A percentile compares a stretch with the other conserved stretches of the same genome.
These are phyloP conservation scores for Toxotes jaculatrix DNA, from an alignment of 2,113 vertebrate species.

Conservation along the genomic window DNA sequence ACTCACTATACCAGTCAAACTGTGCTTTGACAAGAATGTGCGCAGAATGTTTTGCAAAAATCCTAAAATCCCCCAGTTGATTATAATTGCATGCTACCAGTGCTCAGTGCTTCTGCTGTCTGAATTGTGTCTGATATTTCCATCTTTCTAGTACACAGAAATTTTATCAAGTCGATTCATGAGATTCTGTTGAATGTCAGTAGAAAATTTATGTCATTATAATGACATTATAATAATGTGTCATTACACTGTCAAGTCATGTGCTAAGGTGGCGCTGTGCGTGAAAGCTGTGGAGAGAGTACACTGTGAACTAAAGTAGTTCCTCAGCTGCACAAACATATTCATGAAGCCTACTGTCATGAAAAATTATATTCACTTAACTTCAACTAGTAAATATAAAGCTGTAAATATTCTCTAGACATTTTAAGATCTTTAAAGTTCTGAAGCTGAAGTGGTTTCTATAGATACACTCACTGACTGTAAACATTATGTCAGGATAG, in stretches of 20 bases:
- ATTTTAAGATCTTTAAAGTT: constrained; percentile 11
- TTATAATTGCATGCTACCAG: constrained; percentile 58
- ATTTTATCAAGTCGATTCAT: constrained; percentile 28
- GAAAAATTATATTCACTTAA: constrained; percentile 18
- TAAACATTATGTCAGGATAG: constrained; percentile 26
- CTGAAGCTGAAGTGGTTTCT: not conserved
- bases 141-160: not conserved
- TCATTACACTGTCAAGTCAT: constrained; percentile 41
- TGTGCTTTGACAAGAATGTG: constrained; percentile 59
- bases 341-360: constrained; percentile 4
- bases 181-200: constrained; percentile 46
- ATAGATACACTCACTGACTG: not conserved
- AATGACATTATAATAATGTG: constrained; percentile 43
- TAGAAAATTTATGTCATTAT: constrained; percentile 37
- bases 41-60: constrained; percentile 51
- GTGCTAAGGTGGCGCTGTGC: constrained; percentile 11
- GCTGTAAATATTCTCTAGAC: not conserved
- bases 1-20: constrained; percentile 55
- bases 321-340: constrained; percentile 14
- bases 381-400: constrained; percentile 11
- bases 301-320: not conserved
- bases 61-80: constrained; percentile 48
- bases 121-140: constrained; percentile 37
- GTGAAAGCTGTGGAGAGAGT: not conserved
- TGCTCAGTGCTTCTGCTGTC: constrained; percentile 22